phyloP scores from a whole-genome alignment of 2,888 invertebrate genomes.

The Empis livida region DNA sequence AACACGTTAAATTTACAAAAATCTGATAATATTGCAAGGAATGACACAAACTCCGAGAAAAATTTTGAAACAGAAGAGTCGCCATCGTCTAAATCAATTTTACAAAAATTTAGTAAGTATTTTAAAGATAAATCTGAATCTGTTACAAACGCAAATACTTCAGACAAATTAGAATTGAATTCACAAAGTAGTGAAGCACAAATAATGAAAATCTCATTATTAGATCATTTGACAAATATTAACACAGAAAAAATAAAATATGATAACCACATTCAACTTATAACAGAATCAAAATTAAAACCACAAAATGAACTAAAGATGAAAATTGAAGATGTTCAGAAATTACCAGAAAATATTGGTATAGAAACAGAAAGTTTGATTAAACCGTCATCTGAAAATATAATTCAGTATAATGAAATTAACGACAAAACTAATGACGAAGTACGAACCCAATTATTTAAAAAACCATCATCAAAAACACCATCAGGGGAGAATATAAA shows the following conservation, averaged over 20 bases:
- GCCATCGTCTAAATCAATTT: not conserved
- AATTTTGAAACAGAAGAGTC: not conserved
- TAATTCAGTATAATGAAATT: not conserved
- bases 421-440: not conserved
- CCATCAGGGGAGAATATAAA: not conserved
- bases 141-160: not conserved
- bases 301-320: not conserved
- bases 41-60: not conserved
- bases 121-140: not conserved
- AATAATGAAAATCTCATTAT: not conserved
- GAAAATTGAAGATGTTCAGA: not conserved
- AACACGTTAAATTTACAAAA: too few species aligned
- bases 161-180: not conserved
- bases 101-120: not conserved
- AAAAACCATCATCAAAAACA: not conserved
- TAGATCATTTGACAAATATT: not conserved
- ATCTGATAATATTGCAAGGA: too few species aligned
- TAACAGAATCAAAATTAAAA: not conserved
- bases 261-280: not conserved
- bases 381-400: not conserved
- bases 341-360: not conserved
- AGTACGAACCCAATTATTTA: not conserved
- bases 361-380: not conserved
- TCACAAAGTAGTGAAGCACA: too few species aligned
- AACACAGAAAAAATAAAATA: constrained; percentile 1